phyloP scores from a whole-genome alignment of 1,140 invertebrate species.

The Orchestia grillus region DNA sequence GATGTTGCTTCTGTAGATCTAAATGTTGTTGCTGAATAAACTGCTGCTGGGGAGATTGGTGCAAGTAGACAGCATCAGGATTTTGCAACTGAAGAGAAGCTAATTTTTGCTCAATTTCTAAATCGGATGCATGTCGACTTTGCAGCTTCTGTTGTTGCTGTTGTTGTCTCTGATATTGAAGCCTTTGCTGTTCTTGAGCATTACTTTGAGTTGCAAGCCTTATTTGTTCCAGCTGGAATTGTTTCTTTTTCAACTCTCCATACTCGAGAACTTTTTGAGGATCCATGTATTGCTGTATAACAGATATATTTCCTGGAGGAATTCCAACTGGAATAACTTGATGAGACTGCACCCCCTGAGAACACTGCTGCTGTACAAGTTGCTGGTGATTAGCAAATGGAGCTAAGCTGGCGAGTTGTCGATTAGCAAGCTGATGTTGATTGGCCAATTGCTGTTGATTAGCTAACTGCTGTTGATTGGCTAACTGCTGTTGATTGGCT shows the following conservation, averaged over 20 bases:
- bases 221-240: background rate
- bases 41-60: conserved; percentile 22
- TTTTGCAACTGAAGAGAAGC: background rate
- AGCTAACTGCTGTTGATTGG: background rate
- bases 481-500: background rate
- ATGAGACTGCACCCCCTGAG: background rate
- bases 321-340: conserved; percentile 5
- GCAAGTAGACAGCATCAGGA: conserved; percentile 1
- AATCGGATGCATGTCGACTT: background rate
- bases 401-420: background rate
- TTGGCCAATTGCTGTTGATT: background rate
- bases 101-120: conserved; percentile 31
- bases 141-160: background rate
- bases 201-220: background rate
- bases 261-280: background rate
- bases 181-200: background rate
- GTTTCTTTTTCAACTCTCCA: conserved; percentile 18
- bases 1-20: conserved; percentile 14
- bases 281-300: conserved; percentile 7
- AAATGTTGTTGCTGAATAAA: conserved; percentile 14
- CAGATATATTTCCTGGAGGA: background rate
- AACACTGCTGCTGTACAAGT: conserved; percentile 7
- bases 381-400: background rate
- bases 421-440: background rate
- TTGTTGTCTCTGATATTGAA: conserved; percentile 12